Conservation (phyloP, 2,888 invertebrate species). For the Hipparchia semele region DNA sequence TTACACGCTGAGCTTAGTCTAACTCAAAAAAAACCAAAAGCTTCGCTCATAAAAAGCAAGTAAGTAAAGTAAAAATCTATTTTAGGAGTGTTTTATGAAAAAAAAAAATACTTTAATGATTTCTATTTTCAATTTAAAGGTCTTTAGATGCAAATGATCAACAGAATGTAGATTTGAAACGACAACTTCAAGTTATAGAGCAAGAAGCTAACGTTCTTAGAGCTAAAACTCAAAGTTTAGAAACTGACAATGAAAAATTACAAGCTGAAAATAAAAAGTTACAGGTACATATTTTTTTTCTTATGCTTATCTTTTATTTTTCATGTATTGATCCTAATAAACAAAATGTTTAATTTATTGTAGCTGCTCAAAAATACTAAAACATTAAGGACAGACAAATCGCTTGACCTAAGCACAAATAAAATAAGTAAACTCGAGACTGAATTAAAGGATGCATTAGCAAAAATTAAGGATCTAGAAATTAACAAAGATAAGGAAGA, state of each 20-base stretch:
- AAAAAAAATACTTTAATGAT: not conserved
- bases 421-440: conserved; percentile 85
- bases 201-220: conserved; percentile 88
- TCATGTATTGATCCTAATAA: not conserved
- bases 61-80: conserved; percentile 56
- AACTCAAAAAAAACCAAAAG: conserved; percentile 84
- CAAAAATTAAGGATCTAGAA: conserved; percentile 83
- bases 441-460: conserved; percentile 83
- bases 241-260: conserved; percentile 90
- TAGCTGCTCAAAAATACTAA: conserved; percentile 82
- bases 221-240: conserved; percentile 86
- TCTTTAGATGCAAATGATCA: conserved; percentile 84
- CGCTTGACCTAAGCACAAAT: conserved; percentile 82
- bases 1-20: conserved; percentile 88
- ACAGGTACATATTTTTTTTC: conserved; percentile 62
- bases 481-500: conserved; percentile 69
- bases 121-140: conserved; percentile 58
- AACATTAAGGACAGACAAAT: conserved; percentile 79
- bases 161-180: conserved; percentile 86
- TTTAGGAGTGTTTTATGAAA: not conserved
- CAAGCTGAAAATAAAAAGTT: conserved; percentile 88
- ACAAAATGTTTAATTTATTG: conserved; percentile 40
- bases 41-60: conserved; percentile 85
- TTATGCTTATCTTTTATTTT: conserved; percentile 9
- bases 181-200: conserved; percentile 90